Evolutionary conservation across 2,113 vertebrate species (phyloP), one percentile per base, ranked within the genome.

Genomic region (Atherinomorus stipes): DNA sequence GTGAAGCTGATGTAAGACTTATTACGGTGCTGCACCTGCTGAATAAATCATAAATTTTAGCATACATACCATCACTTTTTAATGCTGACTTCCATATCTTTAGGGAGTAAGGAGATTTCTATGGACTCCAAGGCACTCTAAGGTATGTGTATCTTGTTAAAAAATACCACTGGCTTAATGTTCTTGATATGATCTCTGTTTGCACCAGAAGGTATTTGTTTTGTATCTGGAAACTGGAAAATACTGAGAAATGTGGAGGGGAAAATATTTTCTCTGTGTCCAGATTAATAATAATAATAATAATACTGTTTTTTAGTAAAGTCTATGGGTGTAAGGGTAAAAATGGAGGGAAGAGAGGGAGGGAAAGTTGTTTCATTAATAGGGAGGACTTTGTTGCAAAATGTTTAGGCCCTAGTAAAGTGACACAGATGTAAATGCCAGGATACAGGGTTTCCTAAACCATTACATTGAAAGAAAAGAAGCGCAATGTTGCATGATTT

Each of bases 21-120:
- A 50, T 60, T 2, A 37, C 9, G 18, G 8, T 9, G 31, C 31
- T 34, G 44, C n/a, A 19, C 44, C 44, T 47, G 16, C 44, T 19
- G 44, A 15, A 15, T 15, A 42, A 42, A 53, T 34, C 52, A 57
- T 71, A 15, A 19, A 15, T 18, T n/a, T 0, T 25, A 56, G 28
- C 72, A 44, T 44, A 9, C 28, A 37, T 45, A 15, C 28, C 22
- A 19, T 1, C n/a, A 1, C n/a, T 40, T 67, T 34, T 75, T 74
- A 23, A 68, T 60, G 74, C 64, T 44, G 4, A 31, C 37, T 66
- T 74, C 1, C 21, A 3, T 76, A 45, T 71, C 64, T 45, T 1
- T 83, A 98, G 97, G 96, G 95, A 74, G 91, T 93, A 66, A 89
- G 89, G 62, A 94, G 93, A 74, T 95, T 94, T 73, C 83, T 91